phyloP scores from a whole-genome alignment of 2,113 vertebrate species.

The Engraulis encrasicolus region DNA sequence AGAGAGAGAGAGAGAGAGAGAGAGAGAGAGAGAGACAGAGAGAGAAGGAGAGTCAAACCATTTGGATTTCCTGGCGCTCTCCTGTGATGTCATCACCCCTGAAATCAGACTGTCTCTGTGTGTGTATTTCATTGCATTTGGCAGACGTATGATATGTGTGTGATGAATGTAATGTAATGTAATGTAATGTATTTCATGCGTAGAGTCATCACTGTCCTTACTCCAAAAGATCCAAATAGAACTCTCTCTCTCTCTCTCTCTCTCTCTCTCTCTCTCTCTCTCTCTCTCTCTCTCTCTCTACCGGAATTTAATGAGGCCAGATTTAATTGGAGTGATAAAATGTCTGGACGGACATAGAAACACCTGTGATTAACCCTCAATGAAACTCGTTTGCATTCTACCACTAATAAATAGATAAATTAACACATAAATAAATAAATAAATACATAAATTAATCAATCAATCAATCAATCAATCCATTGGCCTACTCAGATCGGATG shows the following conservation, averaged over 20 bases:
- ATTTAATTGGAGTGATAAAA: too few species aligned
- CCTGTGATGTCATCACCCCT: conserved; percentile 27
- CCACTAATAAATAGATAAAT: too few species aligned
- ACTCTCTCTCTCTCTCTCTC: not conserved
- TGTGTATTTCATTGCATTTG: not conserved
- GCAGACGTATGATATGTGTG: not conserved
- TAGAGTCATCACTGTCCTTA: not conserved
- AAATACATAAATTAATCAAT: too few species aligned
- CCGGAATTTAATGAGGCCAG: too few species aligned
- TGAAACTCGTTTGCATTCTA: too few species aligned
- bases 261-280: not conserved
- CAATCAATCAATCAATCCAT: too few species aligned
- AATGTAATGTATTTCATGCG: too few species aligned
- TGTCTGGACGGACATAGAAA: too few species aligned
- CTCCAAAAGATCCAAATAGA: not conserved
- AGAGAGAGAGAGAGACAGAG: not conserved
- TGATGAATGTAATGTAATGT: not conserved
- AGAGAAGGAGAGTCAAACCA: conserved; percentile 26
- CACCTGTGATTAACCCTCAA: too few species aligned
- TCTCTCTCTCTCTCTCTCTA: not conserved
- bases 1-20: not conserved
- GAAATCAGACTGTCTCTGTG: not conserved
- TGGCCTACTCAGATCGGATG: too few species aligned
- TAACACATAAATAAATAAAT: too few species aligned
- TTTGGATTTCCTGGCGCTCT: conserved; percentile 34